A percentile compares a stretch with the other conserved stretches of the same genome.
These are phyloP conservation scores for Trissoscelio sp. DNA, from an alignment of 2,888 invertebrate genomes.

Conservation along the genomic window DNA sequence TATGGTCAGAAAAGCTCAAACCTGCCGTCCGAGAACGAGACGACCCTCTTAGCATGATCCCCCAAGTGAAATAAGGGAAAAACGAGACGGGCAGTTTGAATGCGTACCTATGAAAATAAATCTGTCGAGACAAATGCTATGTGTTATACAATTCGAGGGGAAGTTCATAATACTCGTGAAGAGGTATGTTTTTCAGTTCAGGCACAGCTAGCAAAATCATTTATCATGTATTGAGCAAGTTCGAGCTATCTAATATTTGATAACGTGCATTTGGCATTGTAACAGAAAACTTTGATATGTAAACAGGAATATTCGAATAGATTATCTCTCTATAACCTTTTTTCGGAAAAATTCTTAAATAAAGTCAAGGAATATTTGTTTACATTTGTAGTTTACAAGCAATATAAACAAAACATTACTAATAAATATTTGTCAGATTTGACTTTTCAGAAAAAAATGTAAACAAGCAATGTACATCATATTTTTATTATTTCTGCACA, in stretches of 20 bases:
- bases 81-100: not conserved
- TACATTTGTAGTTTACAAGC: too few relatives aligned
- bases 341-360: too few relatives aligned
- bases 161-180: not conserved
- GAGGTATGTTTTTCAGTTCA: not conserved
- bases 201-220: not conserved
- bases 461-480: too few relatives aligned
- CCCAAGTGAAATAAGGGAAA: not conserved
- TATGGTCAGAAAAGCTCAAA: not conserved
- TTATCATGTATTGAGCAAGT: slow-evolving; percentile 17
- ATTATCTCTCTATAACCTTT: too few relatives aligned
- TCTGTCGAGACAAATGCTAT: slow-evolving; percentile 21
- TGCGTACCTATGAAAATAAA: slow-evolving; percentile 26
- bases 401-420: too few relatives aligned
- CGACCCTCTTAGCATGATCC: not conserved
- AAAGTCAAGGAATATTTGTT: too few relatives aligned
- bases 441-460: too few relatives aligned
- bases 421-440: too few relatives aligned
- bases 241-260: slow-evolving; percentile 1
- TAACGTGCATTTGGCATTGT: not conserved
- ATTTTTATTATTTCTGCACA: too few relatives aligned
- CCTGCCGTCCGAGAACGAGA: not conserved
- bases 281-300: not conserved
- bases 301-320: not conserved
- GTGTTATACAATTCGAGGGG: not conserved